Base-by-base conservation (phyloP, 2,888 invertebrate genomes). In the Pyrochroa serraticornis region DNA sequence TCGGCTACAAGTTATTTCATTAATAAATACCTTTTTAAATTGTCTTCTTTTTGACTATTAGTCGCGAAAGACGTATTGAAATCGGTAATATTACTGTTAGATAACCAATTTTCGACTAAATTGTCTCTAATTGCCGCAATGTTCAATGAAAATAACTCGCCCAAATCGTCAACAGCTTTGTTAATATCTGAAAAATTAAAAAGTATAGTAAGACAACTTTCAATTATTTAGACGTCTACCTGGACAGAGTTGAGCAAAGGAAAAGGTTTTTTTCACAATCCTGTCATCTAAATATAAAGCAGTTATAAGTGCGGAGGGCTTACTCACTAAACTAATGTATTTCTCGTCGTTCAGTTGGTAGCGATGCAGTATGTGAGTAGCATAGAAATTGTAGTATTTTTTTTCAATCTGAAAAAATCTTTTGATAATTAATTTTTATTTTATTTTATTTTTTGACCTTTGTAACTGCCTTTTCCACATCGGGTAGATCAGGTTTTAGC, bases 221-320 rank as follows among this genome's bases (percentile, higher is more conserved):
- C n/a, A n/a, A n/a, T n/a, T n/a, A n/a, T n/a, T n/a, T 22, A 22
- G 22, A 22, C 2, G 2, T 5, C 2, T 3, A 22, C 22, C 22
- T 22, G 22, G 22, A 5, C 22, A 22, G 3, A 22, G 22, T 3
- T 22, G 22, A 22, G 2, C 22, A 22, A 22, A 5, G 5, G 22
- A 22, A 5, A 22, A 22, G 5, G 22, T 22, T 3, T 78, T 74
- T 55, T 75, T 68, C 7, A 80, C 67, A 63, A 84, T 82, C 41
- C 82, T 78, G 13, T 80, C 76, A 65, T 84, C 82, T 58, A 72
- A 71, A 67, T 84, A 84, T 6, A 84, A 69, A 47, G 78, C 77
- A 38, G 73, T 70, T 1, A 84, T 77, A 36, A 84, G 66, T 36
- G 78, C 77, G 8, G 75, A 60, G 0, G 83, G 81, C 50, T 77